phyloP scores from a whole-genome alignment of 2,113 vertebrate genomes.

The Heliornis fulica region DNA sequence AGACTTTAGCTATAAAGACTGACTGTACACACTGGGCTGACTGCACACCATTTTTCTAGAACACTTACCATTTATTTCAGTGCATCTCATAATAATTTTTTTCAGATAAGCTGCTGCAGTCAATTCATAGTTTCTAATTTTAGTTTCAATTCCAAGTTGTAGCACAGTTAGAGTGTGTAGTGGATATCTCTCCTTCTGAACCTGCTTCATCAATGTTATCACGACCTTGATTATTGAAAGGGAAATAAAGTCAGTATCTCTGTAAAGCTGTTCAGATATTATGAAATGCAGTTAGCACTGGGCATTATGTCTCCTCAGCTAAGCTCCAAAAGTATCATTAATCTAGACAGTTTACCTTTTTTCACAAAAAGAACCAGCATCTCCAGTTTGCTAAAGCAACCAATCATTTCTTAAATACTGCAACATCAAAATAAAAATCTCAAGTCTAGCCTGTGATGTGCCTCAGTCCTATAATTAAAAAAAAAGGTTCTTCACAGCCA shows the following conservation, averaged over 20 bases:
- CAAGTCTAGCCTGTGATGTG: neutral
- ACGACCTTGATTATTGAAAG: constrained; percentile 72
- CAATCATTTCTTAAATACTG: neutral
- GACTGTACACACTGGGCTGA: neutral
- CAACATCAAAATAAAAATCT: neutral
- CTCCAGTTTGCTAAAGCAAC: neutral
- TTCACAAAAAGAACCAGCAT: neutral
- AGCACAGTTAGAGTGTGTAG: constrained; percentile 82
- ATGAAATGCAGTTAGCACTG: neutral
- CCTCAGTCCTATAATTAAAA: neutral
- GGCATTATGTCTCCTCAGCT: neutral
- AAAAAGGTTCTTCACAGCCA: neutral
- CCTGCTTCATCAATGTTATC: constrained; percentile 82
- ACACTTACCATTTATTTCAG: constrained; percentile 82
- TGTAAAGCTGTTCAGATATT: neutral
- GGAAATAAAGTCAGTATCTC: neutral
- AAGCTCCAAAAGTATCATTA: neutral
- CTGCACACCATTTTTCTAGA: neutral
- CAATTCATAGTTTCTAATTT: constrained; percentile 80
- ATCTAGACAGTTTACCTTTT: neutral
- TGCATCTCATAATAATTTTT: constrained; percentile 82
- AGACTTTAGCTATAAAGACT: neutral
- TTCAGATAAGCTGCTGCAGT: constrained; percentile 84
- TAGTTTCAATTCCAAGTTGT: constrained; percentile 85
- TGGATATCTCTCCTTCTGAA: constrained; percentile 67